Conservation (phyloP, 2,888 invertebrate genomes). For the Aquatica leii region DNA sequence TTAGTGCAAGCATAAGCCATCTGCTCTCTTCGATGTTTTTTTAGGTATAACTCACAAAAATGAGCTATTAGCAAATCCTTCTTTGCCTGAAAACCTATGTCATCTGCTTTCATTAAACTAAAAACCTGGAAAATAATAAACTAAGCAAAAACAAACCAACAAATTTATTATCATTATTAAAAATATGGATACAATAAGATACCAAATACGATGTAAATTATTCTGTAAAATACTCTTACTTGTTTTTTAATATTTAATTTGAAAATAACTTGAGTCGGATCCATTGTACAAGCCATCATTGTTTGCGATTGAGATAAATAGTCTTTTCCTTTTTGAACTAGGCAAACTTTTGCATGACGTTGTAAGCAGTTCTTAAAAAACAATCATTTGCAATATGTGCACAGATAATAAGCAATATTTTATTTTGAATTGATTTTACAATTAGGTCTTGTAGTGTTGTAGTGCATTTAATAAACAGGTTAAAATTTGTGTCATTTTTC, state of each 20-base stretch:
- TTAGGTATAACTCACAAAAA: conserved; percentile 42
- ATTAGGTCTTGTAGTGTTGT: conserved; percentile 21
- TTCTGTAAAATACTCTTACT: conserved; percentile 17
- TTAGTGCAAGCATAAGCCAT: conserved; percentile 40
- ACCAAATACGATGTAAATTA: too few relatives aligned
- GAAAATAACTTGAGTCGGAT: conserved; percentile 37
- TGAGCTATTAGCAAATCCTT: conserved; percentile 39
- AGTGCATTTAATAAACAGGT: conserved; percentile 29
- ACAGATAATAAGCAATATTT: conserved; percentile 28
- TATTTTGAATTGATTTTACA: conserved; percentile 8
- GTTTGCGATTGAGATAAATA: conserved; percentile 35
- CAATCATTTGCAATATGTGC: conserved; percentile 32
- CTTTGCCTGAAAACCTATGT: conserved; percentile 39
- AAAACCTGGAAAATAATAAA: conserved; percentile 33
- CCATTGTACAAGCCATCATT: conserved; percentile 34
- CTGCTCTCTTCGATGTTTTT: conserved; percentile 40
- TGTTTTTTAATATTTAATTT: conserved; percentile 39
- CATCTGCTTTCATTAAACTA: conserved; percentile 40
- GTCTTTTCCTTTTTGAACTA: conserved; percentile 10
- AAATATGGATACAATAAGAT: too few relatives aligned
- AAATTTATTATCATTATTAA: too few relatives aligned
- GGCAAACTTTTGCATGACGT: conserved; percentile 33
- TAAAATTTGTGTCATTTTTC: conserved; percentile 35
- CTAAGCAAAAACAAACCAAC: background rate
- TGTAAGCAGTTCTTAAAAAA: conserved; percentile 30